Base-by-base conservation (phyloP, 1,140 invertebrate species). In the Heliconius nattereri region DNA sequence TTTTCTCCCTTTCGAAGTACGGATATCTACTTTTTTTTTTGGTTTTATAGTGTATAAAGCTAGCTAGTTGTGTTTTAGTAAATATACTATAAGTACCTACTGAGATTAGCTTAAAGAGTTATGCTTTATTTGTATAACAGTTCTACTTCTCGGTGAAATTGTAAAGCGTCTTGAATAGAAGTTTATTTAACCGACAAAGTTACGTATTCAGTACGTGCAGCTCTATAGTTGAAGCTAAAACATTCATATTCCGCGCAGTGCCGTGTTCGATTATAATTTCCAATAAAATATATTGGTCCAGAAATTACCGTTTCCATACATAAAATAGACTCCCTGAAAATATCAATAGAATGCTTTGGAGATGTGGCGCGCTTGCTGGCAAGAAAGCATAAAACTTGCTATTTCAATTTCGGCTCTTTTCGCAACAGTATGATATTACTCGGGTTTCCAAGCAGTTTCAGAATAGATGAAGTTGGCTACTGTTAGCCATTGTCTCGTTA, bases 121-220 rank as follows among this genome's bases (percentile, higher is more conserved):
- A 13, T 6, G 26, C 60, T 66, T 66, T 66, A 16, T 29, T 66
- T 66, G 13, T 66, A 66, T 66, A 66, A 66, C n/a, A 66, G 6
- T 66, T 66, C 60, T 11, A 66, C 23, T 66, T 26, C 9, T 9
- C 3, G 60, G 60, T 16, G 60, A 26, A 29, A 66, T 66, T 66
- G 26, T 29, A 29, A 26, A 66, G 60, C 60, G 23, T 29, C 26
- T 66, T 66, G 60, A 66, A 66, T 66, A 19, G 23, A 66, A 66
- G 60, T 66, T 66, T 66, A 66, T 66, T 66, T 66, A 66, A 66
- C 60, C 26, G 23, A 66, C 60, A 29, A 66, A 66, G 60, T 66
- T 66, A 66, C 23, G 60, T 66, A 66, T 66, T 66, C 60, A 26
- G 60, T 66, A 66, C 60, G 60, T 29, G 60, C 60, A 26, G 29